These are phyloP conservation scores for Conomelus anceps DNA, from an alignment of 2,888 invertebrate genomes.

Conservation along the genomic window DNA sequence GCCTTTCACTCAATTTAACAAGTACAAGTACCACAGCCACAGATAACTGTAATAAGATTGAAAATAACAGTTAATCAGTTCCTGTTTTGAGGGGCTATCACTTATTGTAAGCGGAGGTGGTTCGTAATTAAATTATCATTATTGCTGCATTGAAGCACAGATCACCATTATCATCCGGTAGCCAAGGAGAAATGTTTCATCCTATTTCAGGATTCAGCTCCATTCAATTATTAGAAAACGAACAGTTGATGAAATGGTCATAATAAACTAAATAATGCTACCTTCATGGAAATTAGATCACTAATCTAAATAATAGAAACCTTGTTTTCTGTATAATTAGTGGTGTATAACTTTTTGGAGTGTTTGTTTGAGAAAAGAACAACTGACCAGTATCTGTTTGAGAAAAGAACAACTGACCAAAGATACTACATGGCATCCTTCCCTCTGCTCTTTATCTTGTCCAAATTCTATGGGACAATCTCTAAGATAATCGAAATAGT, in stretches of 20 bases:
- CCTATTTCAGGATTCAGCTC: neutral
- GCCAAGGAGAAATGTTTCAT: neutral
- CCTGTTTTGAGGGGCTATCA: neutral
- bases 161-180: neutral
- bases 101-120: neutral
- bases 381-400: too few species aligned
- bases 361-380: too few species aligned
- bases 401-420: too few species aligned
- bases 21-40: neutral
- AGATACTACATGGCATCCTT: too few species aligned
- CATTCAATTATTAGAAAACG: too few species aligned
- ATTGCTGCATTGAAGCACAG: neutral
- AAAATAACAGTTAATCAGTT: neutral
- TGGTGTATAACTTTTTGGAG: neutral
- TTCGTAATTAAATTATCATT: neutral
- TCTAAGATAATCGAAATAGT: too few species aligned
- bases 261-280: too few species aligned
- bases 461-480: too few species aligned
- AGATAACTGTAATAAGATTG: neutral
- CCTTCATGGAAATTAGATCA: too few species aligned
- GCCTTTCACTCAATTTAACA: neutral
- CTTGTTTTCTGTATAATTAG: neutral
- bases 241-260: neutral
- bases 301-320: neutral
- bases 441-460: too few species aligned